Evolutionary conservation across 2,888 invertebrate species (phyloP).

Genomic region (Rhynchonema sp.): DNA sequence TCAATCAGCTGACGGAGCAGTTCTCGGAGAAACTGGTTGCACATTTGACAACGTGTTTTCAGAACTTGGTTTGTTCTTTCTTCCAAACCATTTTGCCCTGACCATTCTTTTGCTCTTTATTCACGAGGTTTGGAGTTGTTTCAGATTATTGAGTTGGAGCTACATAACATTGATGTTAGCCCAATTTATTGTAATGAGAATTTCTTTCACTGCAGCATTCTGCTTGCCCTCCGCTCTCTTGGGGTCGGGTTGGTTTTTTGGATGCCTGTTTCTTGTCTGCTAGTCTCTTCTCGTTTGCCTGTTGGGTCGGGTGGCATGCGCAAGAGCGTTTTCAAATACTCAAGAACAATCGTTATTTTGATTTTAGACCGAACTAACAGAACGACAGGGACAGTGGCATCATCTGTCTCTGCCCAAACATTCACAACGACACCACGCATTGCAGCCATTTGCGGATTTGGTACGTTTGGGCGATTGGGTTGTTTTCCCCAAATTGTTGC

Average conservation of each 20-base stretch:
- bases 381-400: conserved; percentile 14
- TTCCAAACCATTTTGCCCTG: neutral
- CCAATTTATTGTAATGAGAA: no score
- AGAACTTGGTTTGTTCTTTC: conserved; percentile 53
- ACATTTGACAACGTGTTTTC: conserved; percentile 79
- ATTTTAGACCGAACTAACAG: neutral
- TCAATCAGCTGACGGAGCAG: conserved; percentile 51
- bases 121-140: neutral
- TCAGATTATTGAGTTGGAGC: neutral
- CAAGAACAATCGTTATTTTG: neutral
- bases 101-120: neutral
- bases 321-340: no score
- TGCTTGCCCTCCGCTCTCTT: no score
- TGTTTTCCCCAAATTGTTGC: neutral
- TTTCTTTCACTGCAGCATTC: no score
- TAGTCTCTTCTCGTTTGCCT: no score
- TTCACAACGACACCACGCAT: conserved; percentile 58
- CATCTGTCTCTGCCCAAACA: conserved; percentile 52
- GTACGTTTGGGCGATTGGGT: conserved; percentile 35
- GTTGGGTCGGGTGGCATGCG: no score
- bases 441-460: conserved; percentile 50
- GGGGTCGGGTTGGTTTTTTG: no score
- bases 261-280: no score
- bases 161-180: no score
- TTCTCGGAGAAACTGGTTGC: conserved; percentile 64